Percentiles rank a stretch among this genome's conserved stretches.
phyloP scores from a whole-genome alignment of 2,888 invertebrate species.

The Polyploca ridens region DNA sequence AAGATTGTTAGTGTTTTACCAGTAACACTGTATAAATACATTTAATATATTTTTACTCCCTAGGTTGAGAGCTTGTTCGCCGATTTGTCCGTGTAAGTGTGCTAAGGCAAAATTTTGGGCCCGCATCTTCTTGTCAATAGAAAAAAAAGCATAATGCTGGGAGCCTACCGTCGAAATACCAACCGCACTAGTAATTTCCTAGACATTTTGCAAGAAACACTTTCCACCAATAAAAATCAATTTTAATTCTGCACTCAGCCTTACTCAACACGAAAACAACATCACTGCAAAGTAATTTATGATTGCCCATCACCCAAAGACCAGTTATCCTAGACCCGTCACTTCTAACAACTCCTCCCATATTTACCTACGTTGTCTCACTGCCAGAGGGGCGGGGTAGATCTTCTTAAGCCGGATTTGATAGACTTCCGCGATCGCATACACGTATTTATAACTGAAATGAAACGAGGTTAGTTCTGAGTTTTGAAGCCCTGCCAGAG shows the following conservation, averaged over 20 bases:
- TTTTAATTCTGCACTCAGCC: neutral
- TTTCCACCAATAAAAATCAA: neutral
- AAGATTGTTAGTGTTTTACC: no score
- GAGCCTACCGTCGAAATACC: no score
- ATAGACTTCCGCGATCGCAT: constrained; percentile 33
- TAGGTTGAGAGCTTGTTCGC: no score
- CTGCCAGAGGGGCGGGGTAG: neutral
- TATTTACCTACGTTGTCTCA: neutral
- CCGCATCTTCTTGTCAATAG: no score
- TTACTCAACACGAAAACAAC: neutral
- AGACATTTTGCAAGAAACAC: neutral
- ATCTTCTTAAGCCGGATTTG: neutral
- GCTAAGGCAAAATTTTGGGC: no score
- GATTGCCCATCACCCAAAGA: neutral
- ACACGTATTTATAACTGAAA: constrained; percentile 38
- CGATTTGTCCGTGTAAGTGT: no score
- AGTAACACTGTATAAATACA: no score
- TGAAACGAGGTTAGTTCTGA: constrained; percentile 37
- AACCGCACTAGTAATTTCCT: neutral
- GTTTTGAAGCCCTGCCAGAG: constrained; percentile 45
- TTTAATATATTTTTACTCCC: no score
- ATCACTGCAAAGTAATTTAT: neutral
- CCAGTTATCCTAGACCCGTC: neutral
- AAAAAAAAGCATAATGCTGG: no score
- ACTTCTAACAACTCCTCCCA: neutral